phyloP scores from a whole-genome alignment of 2,797 vertebrate species.

The Peromyscus attwateri region DNA sequence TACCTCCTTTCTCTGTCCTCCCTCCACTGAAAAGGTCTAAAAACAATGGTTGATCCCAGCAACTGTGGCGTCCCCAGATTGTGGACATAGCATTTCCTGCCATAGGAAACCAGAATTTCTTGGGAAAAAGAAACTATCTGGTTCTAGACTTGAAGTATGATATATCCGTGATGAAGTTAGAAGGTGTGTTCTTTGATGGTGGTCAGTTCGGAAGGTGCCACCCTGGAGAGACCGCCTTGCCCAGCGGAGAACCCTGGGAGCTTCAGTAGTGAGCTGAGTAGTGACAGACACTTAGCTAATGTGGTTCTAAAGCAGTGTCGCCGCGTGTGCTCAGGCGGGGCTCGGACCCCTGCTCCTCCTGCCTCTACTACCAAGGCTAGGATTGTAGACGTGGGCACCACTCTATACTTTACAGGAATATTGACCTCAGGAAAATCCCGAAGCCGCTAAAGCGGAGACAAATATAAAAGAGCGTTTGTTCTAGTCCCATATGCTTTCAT shows the following conservation, averaged over 20 bases:
- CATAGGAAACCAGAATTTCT: background rate
- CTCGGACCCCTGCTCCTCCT: background rate
- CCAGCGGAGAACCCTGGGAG: background rate
- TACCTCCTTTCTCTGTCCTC: background rate
- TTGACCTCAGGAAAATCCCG: background rate
- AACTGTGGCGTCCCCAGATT: background rate
- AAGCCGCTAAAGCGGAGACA: background rate
- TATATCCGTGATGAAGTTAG: background rate
- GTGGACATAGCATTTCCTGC: background rate
- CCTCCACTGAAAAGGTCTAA: background rate
- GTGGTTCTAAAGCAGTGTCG: background rate
- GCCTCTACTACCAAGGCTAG: background rate
- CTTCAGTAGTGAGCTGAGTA: background rate
- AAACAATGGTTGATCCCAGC: background rate
- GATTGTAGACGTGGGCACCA: no score
- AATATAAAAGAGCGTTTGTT: background rate
- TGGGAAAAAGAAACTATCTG: background rate
- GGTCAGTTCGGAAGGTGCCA: background rate
- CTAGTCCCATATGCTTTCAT: background rate
- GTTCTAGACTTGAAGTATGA: background rate
- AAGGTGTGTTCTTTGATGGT: background rate
- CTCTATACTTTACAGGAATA: background rate
- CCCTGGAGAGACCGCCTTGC: background rate
- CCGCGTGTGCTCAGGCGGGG: background rate
- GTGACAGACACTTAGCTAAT: background rate